Conservation (phyloP, 2,797 vertebrate species). For the Mus minutoides region DNA sequence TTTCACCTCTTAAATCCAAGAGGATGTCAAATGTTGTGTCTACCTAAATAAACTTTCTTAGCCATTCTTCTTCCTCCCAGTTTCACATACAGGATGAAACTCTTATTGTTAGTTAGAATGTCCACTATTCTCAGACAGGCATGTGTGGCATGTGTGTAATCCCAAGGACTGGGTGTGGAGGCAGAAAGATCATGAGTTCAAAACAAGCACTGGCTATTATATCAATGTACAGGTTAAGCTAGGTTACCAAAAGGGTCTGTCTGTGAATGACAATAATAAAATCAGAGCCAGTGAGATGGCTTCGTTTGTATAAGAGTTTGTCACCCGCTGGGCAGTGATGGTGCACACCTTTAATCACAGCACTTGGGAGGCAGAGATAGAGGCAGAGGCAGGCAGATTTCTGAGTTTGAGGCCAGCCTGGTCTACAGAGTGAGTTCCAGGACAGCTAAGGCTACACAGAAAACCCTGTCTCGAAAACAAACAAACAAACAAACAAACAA, state of each 20-base stretch:
- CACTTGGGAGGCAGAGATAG: too few species aligned
- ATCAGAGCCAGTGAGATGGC: too few species aligned
- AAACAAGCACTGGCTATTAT: neutral
- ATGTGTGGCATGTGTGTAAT: neutral
- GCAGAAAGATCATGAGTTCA: neutral
- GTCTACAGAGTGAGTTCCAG: too few species aligned
- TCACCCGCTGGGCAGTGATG: too few species aligned
- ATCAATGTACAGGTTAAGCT: neutral
- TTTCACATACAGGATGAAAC: neutral
- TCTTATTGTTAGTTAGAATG: neutral
- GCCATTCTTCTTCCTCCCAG: neutral
- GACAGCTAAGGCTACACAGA: too few species aligned
- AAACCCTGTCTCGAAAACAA: too few species aligned
- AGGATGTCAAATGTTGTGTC: neutral
- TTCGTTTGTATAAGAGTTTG: neutral
- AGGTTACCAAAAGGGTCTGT: neutral
- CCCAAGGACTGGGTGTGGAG: neutral
- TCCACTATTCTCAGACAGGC: neutral
- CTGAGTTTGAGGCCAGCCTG: too few species aligned
- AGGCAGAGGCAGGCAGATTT: too few species aligned
- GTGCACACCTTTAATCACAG: too few species aligned
- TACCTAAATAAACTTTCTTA: neutral
- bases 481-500: too few species aligned
- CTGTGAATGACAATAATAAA: neutral
- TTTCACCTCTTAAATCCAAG: neutral